Evolutionary conservation across 2,888 invertebrate species (phyloP), one percentile per base, ranked within the genome.

Genomic region (Lingula anatina): DNA sequence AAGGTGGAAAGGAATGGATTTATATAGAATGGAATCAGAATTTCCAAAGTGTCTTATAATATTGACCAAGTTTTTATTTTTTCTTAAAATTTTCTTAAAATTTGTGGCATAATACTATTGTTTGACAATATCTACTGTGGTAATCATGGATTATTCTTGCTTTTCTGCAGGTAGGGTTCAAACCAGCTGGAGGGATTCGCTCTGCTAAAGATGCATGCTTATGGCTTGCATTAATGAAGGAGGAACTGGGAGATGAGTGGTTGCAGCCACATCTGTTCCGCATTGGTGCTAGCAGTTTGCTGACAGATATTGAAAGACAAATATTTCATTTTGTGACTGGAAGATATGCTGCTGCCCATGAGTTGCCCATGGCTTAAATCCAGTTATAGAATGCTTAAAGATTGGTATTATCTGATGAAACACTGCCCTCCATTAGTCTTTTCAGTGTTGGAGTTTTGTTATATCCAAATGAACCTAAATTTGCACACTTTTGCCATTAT

Each of bases 141-240:
- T 38, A 7, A 38, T 3, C 3, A 23, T 9, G 15, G 23, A 5
- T 9, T 46, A 20, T 46, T 21, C 38, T 46, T 38, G 24, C 15
- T 37, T 31, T 46, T 27, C 28, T 50, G 39, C 68, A 90, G 90
- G 87, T 97, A 55, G 99, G 99, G 2, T 83, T 99, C 50, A 99
- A 99, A 79, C 95, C 99, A 21, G 99, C 99, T 21, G 99, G 99
- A 18, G 99, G 99, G 7, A 90, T 99, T 41, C 83, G 88, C 56
- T 89, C 89, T 0, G 83, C 86, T 0, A 82, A 83, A 42, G 94
- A 97, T 73, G 89, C 92, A 0, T 81, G 95, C 27, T 81, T 85
- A 52, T 99, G 94, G 93, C 80, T 94, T 62, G 82, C 86, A 3
- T 77, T 99, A 51, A 84, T 96, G 7, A 85, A 89, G 70, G 85